A percentile compares a stretch with the other conserved stretches of the same genome.
These are phyloP conservation scores for Rostratula benghalensis DNA, from an alignment of 2,113 vertebrate genomes.

Conservation along the genomic window DNA sequence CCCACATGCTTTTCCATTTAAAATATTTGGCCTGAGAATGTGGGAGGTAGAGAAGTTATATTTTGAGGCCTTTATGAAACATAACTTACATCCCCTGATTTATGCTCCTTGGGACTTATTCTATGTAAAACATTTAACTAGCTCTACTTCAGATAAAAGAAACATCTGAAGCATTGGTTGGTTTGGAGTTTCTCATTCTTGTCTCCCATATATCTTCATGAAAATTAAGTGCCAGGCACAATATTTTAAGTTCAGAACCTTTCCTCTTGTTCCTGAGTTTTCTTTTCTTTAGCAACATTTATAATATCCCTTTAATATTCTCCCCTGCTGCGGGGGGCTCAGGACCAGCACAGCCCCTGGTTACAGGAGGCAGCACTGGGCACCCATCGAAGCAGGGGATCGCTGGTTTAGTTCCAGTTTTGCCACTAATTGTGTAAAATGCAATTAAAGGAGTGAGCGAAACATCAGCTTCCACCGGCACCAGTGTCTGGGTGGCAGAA, in stretches of 20 bases:
- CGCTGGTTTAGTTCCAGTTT: accelerated
- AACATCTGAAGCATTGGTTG: not conserved
- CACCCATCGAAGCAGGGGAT: not conserved
- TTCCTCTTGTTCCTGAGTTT: not conserved
- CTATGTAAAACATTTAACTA: not conserved
- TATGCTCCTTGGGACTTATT: slow-evolving; percentile 1
- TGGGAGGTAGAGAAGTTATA: not conserved
- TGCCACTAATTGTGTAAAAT: not conserved
- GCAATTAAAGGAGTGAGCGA: accelerated
- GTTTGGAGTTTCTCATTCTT: not conserved
- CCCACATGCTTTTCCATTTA: slow-evolving; percentile 28
- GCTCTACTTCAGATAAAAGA: slow-evolving; percentile 41
- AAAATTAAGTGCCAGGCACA: not conserved
- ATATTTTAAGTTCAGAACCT: not conserved
- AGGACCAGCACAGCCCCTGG: not conserved
- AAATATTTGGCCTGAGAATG: not conserved
- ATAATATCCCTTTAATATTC: not conserved
- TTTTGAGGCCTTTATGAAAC: slow-evolving; percentile 22
- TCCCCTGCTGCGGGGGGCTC: not conserved
- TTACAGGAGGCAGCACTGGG: not conserved
- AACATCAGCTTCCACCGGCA: not conserved
- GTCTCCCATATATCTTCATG: not conserved
- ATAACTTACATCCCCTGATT: slow-evolving; percentile 21
- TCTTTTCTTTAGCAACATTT: not conserved
- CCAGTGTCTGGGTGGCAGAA: accelerated